Evolutionary conservation across 2,888 invertebrate genomes (phyloP).

Genomic region (Cryptocephalus moraei): DNA sequence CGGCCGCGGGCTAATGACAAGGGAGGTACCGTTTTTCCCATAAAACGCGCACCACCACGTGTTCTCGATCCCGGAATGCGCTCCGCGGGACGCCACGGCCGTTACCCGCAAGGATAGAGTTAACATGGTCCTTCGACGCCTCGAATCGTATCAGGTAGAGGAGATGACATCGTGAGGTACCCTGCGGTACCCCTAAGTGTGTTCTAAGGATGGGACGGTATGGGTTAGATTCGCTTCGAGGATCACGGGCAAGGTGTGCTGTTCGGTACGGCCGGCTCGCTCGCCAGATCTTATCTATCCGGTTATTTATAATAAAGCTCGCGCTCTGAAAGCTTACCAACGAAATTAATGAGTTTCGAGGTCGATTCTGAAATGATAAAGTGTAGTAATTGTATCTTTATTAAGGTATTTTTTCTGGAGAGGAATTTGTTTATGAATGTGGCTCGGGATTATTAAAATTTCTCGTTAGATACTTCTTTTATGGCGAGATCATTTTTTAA

Average conservation of each 20-base stretch:
- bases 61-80: slow-evolving; percentile 5
- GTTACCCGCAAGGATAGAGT: slow-evolving; percentile 8
- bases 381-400: slow-evolving; percentile 34
- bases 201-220: too few relatives aligned
- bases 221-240: too few relatives aligned
- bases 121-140: slow-evolving; percentile 1
- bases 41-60: slow-evolving; percentile 1
- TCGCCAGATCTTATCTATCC: slow-evolving; percentile 20
- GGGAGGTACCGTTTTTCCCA: background rate
- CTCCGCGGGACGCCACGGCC: slow-evolving; percentile 10
- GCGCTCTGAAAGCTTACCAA: slow-evolving; percentile 32
- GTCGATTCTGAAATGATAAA: slow-evolving; percentile 34
- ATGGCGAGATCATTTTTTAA: slow-evolving; percentile 13
- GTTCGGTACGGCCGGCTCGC: background rate
- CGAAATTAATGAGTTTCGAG: slow-evolving; percentile 34
- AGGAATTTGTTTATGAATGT: slow-evolving; percentile 16
- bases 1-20: too few relatives aligned
- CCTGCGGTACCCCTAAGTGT: background rate
- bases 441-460: slow-evolving; percentile 15
- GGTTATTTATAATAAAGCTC: slow-evolving; percentile 21
- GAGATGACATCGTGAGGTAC: background rate
- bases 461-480: slow-evolving; percentile 17
- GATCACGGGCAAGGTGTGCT: too few relatives aligned
- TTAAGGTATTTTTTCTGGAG: slow-evolving; percentile 27
- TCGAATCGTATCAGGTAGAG: background rate